These are phyloP conservation scores for Volucella bombylans DNA, from an alignment of 2,888 invertebrate species.

Conservation along the genomic window DNA sequence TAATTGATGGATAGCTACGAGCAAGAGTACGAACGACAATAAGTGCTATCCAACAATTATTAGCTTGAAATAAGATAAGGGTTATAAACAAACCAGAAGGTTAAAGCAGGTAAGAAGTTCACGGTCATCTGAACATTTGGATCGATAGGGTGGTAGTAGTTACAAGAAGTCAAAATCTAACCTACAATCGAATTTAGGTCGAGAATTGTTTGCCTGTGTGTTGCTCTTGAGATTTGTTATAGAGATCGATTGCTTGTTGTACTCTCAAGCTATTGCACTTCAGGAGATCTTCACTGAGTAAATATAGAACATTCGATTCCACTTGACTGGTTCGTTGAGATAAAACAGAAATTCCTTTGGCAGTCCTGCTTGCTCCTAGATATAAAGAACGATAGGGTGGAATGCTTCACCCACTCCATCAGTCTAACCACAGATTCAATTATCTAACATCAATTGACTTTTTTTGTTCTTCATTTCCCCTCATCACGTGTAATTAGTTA, in stretches of 20 bases:
- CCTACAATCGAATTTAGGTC: constrained; percentile 38
- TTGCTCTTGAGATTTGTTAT: constrained; percentile 30
- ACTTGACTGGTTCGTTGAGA: constrained; percentile 3
- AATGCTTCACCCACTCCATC: not conserved
- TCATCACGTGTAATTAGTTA: constrained; percentile 41
- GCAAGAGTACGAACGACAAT: too few species aligned
- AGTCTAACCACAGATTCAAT: constrained; percentile 13
- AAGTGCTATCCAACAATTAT: constrained; percentile 36
- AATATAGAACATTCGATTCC: constrained; percentile 5
- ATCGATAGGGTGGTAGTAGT: constrained; percentile 7
- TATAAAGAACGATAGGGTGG: too few species aligned
- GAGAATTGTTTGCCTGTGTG: constrained; percentile 28
- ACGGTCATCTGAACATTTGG: constrained; percentile 33
- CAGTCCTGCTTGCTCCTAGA: not conserved
- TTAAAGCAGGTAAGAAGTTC: constrained; percentile 28
- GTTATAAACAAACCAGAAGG: constrained; percentile 33
- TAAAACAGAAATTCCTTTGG: constrained; percentile 28
- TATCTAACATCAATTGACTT: constrained; percentile 41
- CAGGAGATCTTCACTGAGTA: constrained; percentile 19
- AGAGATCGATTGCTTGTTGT: constrained; percentile 53
- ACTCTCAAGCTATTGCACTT: constrained; percentile 34
- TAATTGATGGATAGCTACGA: constrained; percentile 46
- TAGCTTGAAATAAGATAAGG: constrained; percentile 41
- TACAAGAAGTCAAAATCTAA: not conserved
- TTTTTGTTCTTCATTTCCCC: not conserved